phyloP scores from a whole-genome alignment of 2,888 invertebrate genomes.

The Salpingus planirostris region DNA sequence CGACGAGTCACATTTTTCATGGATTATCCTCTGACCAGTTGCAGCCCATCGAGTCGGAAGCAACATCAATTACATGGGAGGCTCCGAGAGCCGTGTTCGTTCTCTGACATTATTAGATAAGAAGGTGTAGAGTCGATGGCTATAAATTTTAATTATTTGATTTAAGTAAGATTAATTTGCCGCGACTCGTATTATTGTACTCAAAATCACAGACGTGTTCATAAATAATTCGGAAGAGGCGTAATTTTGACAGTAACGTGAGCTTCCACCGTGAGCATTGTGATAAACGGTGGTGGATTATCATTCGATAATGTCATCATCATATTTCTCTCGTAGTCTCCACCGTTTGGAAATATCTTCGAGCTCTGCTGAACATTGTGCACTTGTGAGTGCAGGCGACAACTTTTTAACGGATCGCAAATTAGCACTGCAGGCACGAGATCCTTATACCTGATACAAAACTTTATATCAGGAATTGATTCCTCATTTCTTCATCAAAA shows the following conservation, averaged over 20 bases:
- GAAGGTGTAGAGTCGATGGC: constrained; percentile 14
- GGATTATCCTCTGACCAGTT: constrained; percentile 6
- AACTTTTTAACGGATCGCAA: too few species aligned
- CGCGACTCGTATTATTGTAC: constrained; percentile 8
- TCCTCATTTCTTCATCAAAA: too few species aligned
- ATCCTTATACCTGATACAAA: too few species aligned
- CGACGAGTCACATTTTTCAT: constrained; percentile 14
- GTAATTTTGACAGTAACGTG: constrained; percentile 10
- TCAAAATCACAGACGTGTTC: constrained; percentile 4
- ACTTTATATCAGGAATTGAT: too few species aligned
- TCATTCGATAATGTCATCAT: too few species aligned
- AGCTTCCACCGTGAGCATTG: too few species aligned
- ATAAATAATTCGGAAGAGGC: constrained; percentile 6
- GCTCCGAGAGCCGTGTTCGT: constrained; percentile 5
- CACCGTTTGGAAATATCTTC: too few species aligned
- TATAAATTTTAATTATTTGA: constrained; percentile 19
- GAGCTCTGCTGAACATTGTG: too few species aligned
- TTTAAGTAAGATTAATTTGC: constrained; percentile 18
- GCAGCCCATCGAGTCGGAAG: constrained; percentile 6
- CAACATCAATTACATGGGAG: constrained; percentile 15
- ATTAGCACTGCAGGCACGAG: too few species aligned
- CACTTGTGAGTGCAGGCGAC: too few species aligned
- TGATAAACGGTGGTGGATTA: too few species aligned
- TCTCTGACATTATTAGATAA: constrained; percentile 13
- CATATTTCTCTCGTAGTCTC: too few species aligned